These are phyloP conservation scores for Hypocryptadius cinnamomeus DNA, from an alignment of 2,113 vertebrate species.

Conservation along the genomic window DNA sequence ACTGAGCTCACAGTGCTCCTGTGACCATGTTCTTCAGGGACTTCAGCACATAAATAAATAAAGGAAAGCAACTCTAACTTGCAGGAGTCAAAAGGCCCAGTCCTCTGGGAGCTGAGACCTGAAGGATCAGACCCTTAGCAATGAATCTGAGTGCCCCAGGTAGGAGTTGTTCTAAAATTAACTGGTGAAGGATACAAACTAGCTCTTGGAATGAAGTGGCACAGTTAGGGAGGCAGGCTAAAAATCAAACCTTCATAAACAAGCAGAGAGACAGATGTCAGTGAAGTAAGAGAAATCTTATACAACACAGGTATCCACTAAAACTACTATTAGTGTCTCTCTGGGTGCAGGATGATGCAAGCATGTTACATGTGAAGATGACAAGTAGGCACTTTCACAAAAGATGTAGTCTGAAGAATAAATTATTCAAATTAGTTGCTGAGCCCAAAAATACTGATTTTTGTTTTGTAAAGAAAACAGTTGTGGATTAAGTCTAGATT, in stretches of 20 bases:
- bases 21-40: neutral
- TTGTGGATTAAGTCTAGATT: neutral
- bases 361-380: neutral
- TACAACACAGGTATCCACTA: neutral
- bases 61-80: neutral
- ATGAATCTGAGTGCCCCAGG: accelerated
- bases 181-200: neutral
- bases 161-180: neutral
- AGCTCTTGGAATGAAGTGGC: neutral
- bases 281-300: neutral
- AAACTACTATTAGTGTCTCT: neutral
- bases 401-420: neutral
- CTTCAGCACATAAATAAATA: neutral
- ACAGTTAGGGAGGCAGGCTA: neutral
- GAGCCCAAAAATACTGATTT: neutral
- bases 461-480: neutral
- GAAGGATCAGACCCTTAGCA: neutral
- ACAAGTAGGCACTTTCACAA: neutral
- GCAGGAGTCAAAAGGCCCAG: neutral
- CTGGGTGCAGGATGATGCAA: neutral
- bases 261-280: neutral
- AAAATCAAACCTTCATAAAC: neutral
- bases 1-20: neutral
- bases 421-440: neutral
- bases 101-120: neutral